Percentiles rank a stretch among this genome's conserved stretches.
Evolutionary conservation across 2,113 vertebrate genomes (phyloP).

Genomic region (Heliornis fulica): DNA sequence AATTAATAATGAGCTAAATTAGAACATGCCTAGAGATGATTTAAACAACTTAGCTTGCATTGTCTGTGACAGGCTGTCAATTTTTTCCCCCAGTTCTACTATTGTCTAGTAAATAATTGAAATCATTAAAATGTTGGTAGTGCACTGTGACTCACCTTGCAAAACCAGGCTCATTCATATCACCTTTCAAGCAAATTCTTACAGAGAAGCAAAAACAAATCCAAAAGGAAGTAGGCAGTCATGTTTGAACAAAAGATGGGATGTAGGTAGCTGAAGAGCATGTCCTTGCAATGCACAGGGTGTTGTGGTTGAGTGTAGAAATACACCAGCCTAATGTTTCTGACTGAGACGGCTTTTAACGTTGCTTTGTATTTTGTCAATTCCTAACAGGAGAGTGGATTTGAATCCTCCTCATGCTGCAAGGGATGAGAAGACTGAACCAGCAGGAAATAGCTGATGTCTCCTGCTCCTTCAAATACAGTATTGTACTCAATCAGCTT

Average conservation of each 20-base stretch:
- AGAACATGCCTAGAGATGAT: conserved; percentile 64
- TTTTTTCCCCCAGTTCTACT: background rate
- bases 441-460: background rate
- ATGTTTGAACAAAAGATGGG: background rate
- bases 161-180: background rate
- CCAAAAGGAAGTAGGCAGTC: background rate
- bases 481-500: background rate
- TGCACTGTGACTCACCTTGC: background rate
- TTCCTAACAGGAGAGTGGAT: background rate
- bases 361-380: background rate
- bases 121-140: conserved; percentile 23
- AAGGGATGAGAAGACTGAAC: background rate
- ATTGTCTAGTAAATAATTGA: conserved; percentile 44
- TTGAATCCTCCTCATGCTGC: background rate
- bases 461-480: background rate
- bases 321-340: background rate
- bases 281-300: background rate
- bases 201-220: background rate
- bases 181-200: background rate
- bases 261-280: background rate
- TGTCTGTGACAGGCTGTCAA: conserved; percentile 40
- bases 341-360: background rate
- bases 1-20: conserved; percentile 73
- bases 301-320: background rate
- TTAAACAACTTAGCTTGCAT: conserved; percentile 50